Base-by-base conservation (phyloP, 1,140 invertebrate genomes). In the Helicorthomorpha holstii region DNA sequence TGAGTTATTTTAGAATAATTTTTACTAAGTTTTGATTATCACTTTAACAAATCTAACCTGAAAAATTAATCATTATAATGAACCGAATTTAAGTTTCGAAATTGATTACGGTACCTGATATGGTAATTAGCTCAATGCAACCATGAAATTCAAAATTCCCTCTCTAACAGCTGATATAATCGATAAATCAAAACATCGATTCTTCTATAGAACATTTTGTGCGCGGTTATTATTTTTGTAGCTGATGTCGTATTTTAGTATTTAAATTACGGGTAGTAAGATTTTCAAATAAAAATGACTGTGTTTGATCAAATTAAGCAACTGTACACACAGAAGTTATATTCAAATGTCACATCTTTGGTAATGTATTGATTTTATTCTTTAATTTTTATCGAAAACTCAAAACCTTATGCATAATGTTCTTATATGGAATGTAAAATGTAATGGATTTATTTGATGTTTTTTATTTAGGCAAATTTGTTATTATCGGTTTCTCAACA, bases 401-500 rank as follows among this genome's bases (percentile, higher is more conserved):
- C 22, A 42, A 19, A 49, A n/a, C n/a, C n/a, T n/a, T n/a, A n/a
- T n/a, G n/a, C 24, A 7, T n/a, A 1, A 42, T 24, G 1, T 2
- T 26, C 14, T 47, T 50, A 51, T 16, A 27, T 21, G 19, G n/a
- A 24, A 2, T 48, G 48, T 25, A 27, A 12, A n/a, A 41, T 48
- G 21, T 48, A n/a, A 34, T 29, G 19, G 3, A 38, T 29, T 50
- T 48, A 1, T 22, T 44, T 44, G 52, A 46, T 43, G 46, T 58
- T 59, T 53, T 48, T 55, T 54, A 71, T 72, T 57, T 59, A 82
- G 79, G 74, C 74, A 23, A 74, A 74, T 58, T 65, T 83, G 59
- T 69, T 78, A 42, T 62, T 82, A 50, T 73, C 78, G n/a, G 60
- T 79, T 26, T 74, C 68, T 62, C 79, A 82, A 43, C 76, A 81